Percentiles rank a stretch among this genome's conserved stretches.
Conservation (phyloP, 1,140 invertebrate species). For the Choristoneura fumiferana region DNA sequence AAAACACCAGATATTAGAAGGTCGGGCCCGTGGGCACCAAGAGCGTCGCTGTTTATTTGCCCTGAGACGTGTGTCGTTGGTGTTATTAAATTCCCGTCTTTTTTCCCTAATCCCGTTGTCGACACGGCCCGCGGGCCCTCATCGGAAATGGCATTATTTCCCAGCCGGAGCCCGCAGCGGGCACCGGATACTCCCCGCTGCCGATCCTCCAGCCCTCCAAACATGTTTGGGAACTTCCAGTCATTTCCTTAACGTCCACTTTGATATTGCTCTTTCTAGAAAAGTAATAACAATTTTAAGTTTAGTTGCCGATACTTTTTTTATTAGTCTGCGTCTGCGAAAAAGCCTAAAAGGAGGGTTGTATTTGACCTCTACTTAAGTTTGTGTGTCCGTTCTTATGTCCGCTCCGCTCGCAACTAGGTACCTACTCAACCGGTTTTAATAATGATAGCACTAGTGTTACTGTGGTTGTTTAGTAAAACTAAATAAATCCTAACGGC, state of each 20-base stretch:
- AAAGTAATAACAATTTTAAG: too few species aligned
- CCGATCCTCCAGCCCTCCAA: conserved; percentile 42
- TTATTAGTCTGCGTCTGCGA: too few species aligned
- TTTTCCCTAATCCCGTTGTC: conserved; percentile 69
- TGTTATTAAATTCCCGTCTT: conserved; percentile 74
- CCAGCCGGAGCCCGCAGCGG: conserved; percentile 51
- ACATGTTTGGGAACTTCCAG: conserved; percentile 52
- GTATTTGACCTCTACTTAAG: too few species aligned
- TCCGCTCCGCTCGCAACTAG: too few species aligned
- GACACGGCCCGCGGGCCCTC: conserved; percentile 62
- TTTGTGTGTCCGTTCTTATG: too few species aligned
- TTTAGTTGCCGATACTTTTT: too few species aligned
- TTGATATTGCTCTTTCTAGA: conserved; percentile 43
- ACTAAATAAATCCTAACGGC: too few species aligned
- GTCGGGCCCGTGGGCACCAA: background rate
- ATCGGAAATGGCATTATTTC: conserved; percentile 75
- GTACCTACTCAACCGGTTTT: too few species aligned
- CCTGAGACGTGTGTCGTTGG: conserved; percentile 49
- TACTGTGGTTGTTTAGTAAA: too few species aligned
- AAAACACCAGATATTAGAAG: background rate
- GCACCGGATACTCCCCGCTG: conserved; percentile 63
- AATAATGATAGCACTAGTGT: too few species aligned
- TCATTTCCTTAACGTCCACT: conserved; percentile 54
- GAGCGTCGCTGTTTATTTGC: conserved; percentile 36
- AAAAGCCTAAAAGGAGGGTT: too few species aligned